phyloP scores from a whole-genome alignment of 2,797 vertebrate species.

The Thripadectes ignobilis region DNA sequence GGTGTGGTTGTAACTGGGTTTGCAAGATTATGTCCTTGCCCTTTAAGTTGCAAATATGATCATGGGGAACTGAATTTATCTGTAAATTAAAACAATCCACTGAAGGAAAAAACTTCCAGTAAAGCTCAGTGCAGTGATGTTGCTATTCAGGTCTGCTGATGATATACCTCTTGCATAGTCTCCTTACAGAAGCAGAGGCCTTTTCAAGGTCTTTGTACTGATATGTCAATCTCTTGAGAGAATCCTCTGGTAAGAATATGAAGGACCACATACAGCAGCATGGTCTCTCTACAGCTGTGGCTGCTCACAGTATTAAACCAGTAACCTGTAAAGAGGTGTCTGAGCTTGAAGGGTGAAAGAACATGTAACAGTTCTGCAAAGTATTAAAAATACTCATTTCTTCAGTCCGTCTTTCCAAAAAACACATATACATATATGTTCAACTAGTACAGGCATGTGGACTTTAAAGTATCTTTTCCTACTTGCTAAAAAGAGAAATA shows the following conservation, averaged over 20 bases:
- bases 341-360: not conserved
- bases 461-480: not conserved
- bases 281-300: not conserved
- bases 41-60: not conserved
- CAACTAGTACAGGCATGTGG: not conserved
- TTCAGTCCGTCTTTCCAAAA: not conserved
- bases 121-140: not conserved
- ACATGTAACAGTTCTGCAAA: not conserved
- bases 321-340: not conserved
- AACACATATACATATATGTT: fast-evolving
- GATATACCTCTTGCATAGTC: fast-evolving
- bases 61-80: not conserved
- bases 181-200: not conserved
- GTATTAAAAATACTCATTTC: not conserved
- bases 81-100: not conserved
- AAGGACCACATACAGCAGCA: fast-evolving
- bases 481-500: not conserved
- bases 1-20: not conserved
- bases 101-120: not conserved
- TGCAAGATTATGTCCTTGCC: not conserved
- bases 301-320: not conserved
- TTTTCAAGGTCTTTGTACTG: not conserved
- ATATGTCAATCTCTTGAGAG: not conserved
- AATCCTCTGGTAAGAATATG: not conserved
- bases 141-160: not conserved